A percentile compares a stretch with the other conserved stretches of the same genome.
These are phyloP conservation scores for Arbacia lixula DNA, from an alignment of 53 echinoderm and acorn worm genomes.

Conservation along the genomic window DNA sequence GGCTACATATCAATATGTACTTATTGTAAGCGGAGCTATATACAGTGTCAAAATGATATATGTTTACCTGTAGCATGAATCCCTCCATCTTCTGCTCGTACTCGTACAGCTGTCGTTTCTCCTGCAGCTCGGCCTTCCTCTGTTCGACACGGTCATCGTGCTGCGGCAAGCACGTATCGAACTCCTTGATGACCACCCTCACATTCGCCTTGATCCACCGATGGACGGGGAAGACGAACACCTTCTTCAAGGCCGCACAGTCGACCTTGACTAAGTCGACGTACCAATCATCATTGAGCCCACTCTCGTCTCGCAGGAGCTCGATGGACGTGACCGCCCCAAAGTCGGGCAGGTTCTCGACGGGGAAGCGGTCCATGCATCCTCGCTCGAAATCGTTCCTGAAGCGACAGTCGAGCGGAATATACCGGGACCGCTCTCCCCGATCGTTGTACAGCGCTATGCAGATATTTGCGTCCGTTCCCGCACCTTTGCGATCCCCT, in stretches of 20 bases:
- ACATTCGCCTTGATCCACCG: conserved; percentile 71
- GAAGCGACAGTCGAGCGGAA: conserved; percentile 68
- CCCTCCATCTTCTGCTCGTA: conserved; percentile 67
- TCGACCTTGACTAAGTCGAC: conserved; percentile 72
- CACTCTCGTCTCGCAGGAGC: conserved; percentile 70
- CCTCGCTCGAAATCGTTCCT: conserved; percentile 85
- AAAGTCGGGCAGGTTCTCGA: conserved; percentile 70
- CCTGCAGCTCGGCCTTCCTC: conserved; percentile 67
- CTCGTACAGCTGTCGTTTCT: conserved; percentile 68
- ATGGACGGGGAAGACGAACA: conserved; percentile 73
- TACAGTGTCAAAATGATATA: too few species aligned
- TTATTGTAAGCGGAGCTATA: too few species aligned
- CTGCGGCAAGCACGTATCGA: conserved; percentile 75
- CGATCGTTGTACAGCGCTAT: conserved; percentile 67
- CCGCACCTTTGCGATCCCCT: conserved; percentile 82
- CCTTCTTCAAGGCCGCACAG: neutral
- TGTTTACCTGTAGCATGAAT: conserved; percentile 68
- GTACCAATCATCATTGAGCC: conserved; percentile 73
- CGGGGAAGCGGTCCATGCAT: conserved; percentile 62
- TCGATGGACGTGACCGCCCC: conserved; percentile 71
- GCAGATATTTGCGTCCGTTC: conserved; percentile 83
- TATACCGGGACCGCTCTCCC: conserved; percentile 69
- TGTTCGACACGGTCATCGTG: conserved; percentile 56
- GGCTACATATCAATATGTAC: too few species aligned
- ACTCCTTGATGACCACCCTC: conserved; percentile 56